Evolutionary conservation across 2,888 invertebrate genomes (phyloP), one percentile per base, ranked within the genome.

Genomic region (Carpatolechia fugitivella): DNA sequence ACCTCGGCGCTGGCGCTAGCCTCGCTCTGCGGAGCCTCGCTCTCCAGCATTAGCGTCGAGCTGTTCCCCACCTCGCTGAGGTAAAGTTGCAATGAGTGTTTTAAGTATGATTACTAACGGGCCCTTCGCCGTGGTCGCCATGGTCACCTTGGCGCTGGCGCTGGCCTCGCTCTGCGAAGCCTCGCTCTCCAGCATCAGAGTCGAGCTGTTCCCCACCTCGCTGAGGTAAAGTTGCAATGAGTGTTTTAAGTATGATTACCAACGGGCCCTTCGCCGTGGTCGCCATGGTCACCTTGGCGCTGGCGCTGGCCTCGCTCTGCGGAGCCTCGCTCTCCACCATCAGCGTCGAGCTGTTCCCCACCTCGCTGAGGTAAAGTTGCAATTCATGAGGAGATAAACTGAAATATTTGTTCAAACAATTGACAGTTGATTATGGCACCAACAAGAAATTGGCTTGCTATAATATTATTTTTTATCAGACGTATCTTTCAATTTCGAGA

Each of bases 61-160:
- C 70, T 93, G 41, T 94, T 94, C 60, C 94, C 94, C 0, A 94
- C 94, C 0, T 90, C 92, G 0, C 77, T 94, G 13, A 91, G 94
- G 94, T 93, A 69, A 57, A 41, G 41, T 41, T 41, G 1, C 3
- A 10, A 13, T 36, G 36, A 36, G 13, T 33, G n/a, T n/a, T 33
- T 33, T 2, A 4, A 4, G 33, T n/a, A n/a, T n/a, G n/a, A n/a
- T n/a, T n/a, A n/a, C n/a, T 3, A 78, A 71, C n/a, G 90, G 85
- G 56, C 80, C 91, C 0, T 61, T 81, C 7, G 79, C 90, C 0
- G 92, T 92, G 1, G 82, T 93, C 1, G 82, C 87, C 1, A 76
- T 93, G 62, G 90, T 93, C 3, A 88, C 94, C 1, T 65, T 91
- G 0, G 91, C 90, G 46, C 78, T 93, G 4, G 89, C 91, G 1